Percentiles rank a stretch among this genome's conserved stretches.
Evolutionary conservation across 2,888 invertebrate genomes (phyloP).

Genomic region (Drosophila histrio): DNA sequence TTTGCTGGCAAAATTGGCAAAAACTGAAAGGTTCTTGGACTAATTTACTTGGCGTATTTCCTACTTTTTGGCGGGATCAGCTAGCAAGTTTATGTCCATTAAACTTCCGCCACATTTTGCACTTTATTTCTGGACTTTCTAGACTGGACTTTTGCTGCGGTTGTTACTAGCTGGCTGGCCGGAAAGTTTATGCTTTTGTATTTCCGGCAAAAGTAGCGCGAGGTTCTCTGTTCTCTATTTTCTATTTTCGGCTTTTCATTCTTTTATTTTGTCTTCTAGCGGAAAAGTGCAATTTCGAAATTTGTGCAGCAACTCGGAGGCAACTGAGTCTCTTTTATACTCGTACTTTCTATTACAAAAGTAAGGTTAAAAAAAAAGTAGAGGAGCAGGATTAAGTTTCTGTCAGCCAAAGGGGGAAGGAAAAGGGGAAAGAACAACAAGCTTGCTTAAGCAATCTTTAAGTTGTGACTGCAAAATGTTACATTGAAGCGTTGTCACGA

Average conservation of each 20-base stretch:
- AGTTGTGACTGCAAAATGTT: constrained; percentile 42
- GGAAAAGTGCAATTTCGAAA: constrained; percentile 77
- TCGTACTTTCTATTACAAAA: constrained; percentile 19
- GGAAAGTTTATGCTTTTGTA: constrained; percentile 80
- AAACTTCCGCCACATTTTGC: constrained; percentile 75
- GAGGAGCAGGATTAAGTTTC: constrained; percentile 59
- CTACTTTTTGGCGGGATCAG: constrained; percentile 45
- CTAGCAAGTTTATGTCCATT: constrained; percentile 76
- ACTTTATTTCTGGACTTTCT: constrained; percentile 51
- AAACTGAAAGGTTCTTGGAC: constrained; percentile 33
- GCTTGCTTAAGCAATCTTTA: constrained; percentile 37
- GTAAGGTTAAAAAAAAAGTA: constrained; percentile 55
- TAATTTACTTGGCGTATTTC: constrained; percentile 72
- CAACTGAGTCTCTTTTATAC: constrained; percentile 45
- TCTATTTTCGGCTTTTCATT: constrained; percentile 6
- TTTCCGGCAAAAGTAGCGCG: constrained; percentile 69
- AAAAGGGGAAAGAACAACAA: neutral
- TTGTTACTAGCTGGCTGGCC: constrained; percentile 55
- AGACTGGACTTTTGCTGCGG: constrained; percentile 30
- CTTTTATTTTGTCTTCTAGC: constrained; percentile 41
- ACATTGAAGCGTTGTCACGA: constrained; percentile 26
- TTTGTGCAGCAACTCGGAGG: constrained; percentile 58
- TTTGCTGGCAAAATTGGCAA: constrained; percentile 2
- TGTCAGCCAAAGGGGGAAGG: constrained; percentile 25
- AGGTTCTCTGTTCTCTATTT: constrained; percentile 8